Evolutionary conservation across 1,140 invertebrate species (phyloP).

Genomic region (Telenomus remus): DNA sequence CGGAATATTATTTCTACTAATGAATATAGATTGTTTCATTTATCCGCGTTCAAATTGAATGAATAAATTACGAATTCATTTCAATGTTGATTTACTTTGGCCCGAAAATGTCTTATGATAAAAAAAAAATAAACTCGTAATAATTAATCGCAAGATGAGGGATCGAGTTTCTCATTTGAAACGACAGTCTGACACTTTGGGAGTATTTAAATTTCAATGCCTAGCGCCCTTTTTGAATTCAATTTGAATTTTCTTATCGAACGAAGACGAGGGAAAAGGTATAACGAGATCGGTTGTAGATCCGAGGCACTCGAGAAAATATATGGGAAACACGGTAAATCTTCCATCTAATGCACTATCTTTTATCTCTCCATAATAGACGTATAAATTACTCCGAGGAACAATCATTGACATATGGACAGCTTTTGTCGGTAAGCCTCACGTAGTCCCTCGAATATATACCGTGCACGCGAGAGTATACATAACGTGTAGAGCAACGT

Average conservation of each 20-base stretch:
- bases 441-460: conserved; percentile 14
- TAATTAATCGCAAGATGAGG: no score
- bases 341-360: conserved; percentile 22
- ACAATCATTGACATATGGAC: conserved; percentile 36
- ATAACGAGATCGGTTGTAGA: conserved; percentile 9
- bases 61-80: conserved; percentile 54
- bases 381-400: conserved; percentile 25
- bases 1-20: conserved; percentile 50
- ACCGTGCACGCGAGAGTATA: not conserved
- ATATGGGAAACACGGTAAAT: conserved; percentile 26
- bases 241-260: not conserved
- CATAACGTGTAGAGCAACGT: not conserved
- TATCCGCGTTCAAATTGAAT: conserved; percentile 46
- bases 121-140: conserved; percentile 15
- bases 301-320: conserved; percentile 1
- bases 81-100: conserved; percentile 48
- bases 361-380: conserved; percentile 37
- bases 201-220: no score
- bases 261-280: not conserved
- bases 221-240: no score
- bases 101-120: conserved; percentile 8
- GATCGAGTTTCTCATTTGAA: no score
- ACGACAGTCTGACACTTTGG: no score
- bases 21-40: conserved; percentile 56
- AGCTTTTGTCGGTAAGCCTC: conserved; percentile 25